Conservation (phyloP, 2,113 vertebrate species). For the Nothocercus nigrocapillus region DNA sequence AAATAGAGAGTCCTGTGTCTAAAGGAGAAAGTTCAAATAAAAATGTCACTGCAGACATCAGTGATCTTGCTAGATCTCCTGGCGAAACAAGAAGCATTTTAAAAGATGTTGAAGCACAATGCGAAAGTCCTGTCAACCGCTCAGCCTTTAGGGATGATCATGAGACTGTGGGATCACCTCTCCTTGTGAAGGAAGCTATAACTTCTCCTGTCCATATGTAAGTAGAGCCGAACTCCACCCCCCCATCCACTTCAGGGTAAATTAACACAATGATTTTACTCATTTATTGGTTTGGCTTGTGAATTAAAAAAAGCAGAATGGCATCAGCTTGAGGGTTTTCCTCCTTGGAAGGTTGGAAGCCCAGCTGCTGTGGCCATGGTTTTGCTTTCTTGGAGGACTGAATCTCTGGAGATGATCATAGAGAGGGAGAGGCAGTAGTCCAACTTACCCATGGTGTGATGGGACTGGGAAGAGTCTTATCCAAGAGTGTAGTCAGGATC, state of each 20-base stretch:
- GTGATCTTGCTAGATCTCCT: neutral
- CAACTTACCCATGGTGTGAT: neutral
- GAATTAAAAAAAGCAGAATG: neutral
- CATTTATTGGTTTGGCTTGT: neutral
- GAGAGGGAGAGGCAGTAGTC: neutral
- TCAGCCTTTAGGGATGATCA: neutral
- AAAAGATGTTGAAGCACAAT: neutral
- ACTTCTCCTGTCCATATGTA: neutral
- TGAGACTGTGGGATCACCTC: constrained; percentile 25
- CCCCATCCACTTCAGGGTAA: neutral
- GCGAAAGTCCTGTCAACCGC: fast-evolving
- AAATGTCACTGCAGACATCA: neutral
- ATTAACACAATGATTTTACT: fast-evolving
- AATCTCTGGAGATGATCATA: neutral
- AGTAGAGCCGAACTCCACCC: neutral
- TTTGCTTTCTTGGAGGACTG: neutral
- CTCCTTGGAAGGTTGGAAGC: neutral
- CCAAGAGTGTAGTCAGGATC: neutral
- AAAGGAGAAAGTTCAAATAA: neutral
- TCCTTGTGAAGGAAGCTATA: neutral
- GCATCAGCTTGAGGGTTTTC: neutral
- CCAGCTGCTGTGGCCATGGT: neutral
- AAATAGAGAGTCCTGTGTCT: neutral
- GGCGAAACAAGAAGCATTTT: neutral
- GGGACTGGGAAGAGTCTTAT: neutral